Conservation (phyloP, 2,888 invertebrate genomes). For the Oscheius sp. region DNA sequence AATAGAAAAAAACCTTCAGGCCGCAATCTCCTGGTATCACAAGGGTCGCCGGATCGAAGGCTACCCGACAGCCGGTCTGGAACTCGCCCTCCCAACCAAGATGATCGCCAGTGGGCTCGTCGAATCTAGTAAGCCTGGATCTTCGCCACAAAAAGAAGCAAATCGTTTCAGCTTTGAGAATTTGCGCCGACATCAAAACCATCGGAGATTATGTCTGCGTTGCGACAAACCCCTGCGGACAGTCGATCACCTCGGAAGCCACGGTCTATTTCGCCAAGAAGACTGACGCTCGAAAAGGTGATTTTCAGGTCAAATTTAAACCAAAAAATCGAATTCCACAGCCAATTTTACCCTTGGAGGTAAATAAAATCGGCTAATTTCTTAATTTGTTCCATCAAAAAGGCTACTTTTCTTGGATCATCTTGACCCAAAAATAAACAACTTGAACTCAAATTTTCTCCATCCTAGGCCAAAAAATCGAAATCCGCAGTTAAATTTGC, state of each 20-base stretch:
- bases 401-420: too few relatives aligned
- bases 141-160: background rate
- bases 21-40: slow-evolving; percentile 41
- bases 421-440: too few relatives aligned
- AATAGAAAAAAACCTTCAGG: too few relatives aligned
- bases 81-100: slow-evolving; percentile 32
- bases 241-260: slow-evolving; percentile 35
- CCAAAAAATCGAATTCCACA: too few relatives aligned
- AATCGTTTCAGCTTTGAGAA: slow-evolving; percentile 28
- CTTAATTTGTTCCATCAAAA: too few relatives aligned
- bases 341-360: too few relatives aligned
- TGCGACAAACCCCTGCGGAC: slow-evolving; percentile 41
- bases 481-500: too few relatives aligned
- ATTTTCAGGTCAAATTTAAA: too few relatives aligned
- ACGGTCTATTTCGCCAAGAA: slow-evolving; percentile 3
- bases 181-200: slow-evolving; percentile 42
- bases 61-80: slow-evolving; percentile 36
- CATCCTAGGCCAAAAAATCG: too few relatives aligned
- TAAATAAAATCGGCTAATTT: too few relatives aligned
- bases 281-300: too few relatives aligned
- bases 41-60: slow-evolving; percentile 35
- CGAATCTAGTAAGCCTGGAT: slow-evolving; percentile 30
- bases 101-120: slow-evolving; percentile 39
- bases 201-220: slow-evolving; percentile 46
- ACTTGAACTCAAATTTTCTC: too few relatives aligned